A percentile compares a stretch with the other conserved stretches of the same genome.
phyloP scores from a whole-genome alignment of 2,113 vertebrate species.

The Chionis minor region DNA sequence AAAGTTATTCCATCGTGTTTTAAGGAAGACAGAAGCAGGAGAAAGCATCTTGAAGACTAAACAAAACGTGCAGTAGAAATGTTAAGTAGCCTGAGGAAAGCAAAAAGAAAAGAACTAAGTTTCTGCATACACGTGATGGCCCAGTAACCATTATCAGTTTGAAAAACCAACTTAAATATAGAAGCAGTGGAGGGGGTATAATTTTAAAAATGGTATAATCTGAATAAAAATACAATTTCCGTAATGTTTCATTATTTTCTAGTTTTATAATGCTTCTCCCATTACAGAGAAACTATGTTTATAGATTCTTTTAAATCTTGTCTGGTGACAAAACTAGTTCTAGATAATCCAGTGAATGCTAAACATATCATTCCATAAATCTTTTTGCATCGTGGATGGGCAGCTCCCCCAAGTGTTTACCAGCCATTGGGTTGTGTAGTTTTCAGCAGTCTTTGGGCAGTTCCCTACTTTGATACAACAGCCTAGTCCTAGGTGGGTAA shows the following conservation, averaged over 20 bases:
- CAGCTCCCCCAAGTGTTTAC: constrained; percentile 43
- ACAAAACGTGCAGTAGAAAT: neutral
- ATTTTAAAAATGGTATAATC: neutral
- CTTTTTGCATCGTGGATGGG: neutral
- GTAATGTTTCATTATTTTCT: neutral
- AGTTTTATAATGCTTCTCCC: neutral
- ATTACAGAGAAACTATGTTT: neutral
- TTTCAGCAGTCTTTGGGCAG: neutral
- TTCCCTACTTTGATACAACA: neutral
- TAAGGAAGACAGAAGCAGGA: neutral
- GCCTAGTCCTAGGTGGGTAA: neutral
- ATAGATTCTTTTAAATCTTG: neutral
- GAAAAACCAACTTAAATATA: neutral
- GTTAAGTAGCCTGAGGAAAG: neutral
- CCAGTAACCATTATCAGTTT: neutral
- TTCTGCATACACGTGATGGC: neutral
- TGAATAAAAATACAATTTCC: neutral
- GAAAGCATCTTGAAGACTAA: neutral
- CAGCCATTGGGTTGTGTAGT: neutral
- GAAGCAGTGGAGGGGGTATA: neutral
- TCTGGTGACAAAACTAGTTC: neutral
- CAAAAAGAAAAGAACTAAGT: neutral
- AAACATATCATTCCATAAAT: neutral
- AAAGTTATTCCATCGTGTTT: neutral
- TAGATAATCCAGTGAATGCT: neutral